Percentiles rank a stretch among this genome's conserved stretches.
Conservation (phyloP, 2,888 invertebrate genomes). For the Nebria brevicollis region DNA sequence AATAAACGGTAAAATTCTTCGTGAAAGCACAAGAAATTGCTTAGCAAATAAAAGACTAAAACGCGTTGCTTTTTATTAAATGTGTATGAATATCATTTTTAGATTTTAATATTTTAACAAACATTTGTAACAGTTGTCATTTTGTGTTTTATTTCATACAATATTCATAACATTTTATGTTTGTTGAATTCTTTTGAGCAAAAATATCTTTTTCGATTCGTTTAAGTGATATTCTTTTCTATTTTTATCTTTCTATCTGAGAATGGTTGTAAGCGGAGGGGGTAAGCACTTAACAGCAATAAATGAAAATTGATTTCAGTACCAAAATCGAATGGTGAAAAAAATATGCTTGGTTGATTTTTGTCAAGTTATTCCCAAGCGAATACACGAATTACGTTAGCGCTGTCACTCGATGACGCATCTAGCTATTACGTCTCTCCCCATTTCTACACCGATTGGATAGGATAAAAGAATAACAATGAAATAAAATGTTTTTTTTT, state of each 20-base stretch:
- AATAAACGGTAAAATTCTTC: constrained; percentile 13
- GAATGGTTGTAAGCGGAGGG: not conserved
- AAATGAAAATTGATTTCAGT: constrained; percentile 40
- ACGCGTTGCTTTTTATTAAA: no score
- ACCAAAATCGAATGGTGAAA: constrained; percentile 15
- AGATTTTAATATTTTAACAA: no score
- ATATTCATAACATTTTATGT: constrained; percentile 43
- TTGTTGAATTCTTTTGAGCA: constrained; percentile 7
- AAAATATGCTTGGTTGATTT: constrained; percentile 35
- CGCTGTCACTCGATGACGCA: constrained; percentile 7
- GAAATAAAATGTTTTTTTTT: no score
- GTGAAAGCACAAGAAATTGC: constrained; percentile 5
- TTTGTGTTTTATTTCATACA: not conserved
- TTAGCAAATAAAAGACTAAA: not conserved
- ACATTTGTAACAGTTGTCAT: no score
- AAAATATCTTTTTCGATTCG: constrained; percentile 22
- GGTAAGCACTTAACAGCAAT: constrained; percentile 39
- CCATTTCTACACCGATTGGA: not conserved
- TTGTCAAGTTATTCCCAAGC: constrained; percentile 29
- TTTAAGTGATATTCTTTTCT: constrained; percentile 37
- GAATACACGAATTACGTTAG: constrained; percentile 26
- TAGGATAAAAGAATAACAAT: not conserved
- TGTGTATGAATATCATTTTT: no score
- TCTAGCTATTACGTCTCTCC: not conserved
- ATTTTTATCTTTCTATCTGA: constrained; percentile 17